A percentile compares a stretch with the other conserved stretches of the same genome.
These are phyloP conservation scores for Morinoia aosen DNA, from an alignment of 2,888 invertebrate species.

Conservation along the genomic window DNA sequence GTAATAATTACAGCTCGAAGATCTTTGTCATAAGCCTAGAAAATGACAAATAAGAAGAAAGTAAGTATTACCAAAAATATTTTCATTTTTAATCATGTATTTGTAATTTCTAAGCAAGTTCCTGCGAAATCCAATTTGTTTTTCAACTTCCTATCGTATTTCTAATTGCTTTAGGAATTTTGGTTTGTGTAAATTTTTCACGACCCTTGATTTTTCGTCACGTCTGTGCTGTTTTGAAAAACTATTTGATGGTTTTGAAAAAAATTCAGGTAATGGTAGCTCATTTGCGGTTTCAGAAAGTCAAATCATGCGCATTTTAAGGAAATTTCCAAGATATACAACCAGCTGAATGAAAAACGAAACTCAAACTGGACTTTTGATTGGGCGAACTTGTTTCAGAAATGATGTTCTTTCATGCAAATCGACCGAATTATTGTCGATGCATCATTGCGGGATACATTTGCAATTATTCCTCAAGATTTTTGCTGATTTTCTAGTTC, in stretches of 20 bases:
- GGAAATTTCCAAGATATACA: no score
- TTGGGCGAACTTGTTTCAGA: background rate
- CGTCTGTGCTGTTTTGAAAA: background rate
- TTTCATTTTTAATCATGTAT: background rate
- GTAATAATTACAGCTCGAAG: background rate
- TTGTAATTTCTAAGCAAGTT: background rate
- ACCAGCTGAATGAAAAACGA: no score
- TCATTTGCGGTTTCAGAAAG: no score
- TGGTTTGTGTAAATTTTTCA: background rate
- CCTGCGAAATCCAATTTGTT: background rate
- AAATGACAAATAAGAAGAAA: slow-evolving; percentile 34
- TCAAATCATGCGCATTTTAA: no score
- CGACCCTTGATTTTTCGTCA: background rate
- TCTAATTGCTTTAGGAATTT: background rate
- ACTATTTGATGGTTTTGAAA: background rate
- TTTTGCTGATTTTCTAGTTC: background rate
- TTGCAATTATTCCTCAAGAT: background rate
- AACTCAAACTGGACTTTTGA: no score
- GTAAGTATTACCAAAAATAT: background rate
- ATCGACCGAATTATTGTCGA: background rate
- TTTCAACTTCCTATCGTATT: background rate
- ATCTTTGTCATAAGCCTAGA: background rate
- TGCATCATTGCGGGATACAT: background rate
- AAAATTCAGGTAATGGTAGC: no score
- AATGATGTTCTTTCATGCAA: background rate